A percentile compares a stretch with the other conserved stretches of the same genome.
phyloP scores from a whole-genome alignment of 2,888 invertebrate genomes.

The Amiota communis region DNA sequence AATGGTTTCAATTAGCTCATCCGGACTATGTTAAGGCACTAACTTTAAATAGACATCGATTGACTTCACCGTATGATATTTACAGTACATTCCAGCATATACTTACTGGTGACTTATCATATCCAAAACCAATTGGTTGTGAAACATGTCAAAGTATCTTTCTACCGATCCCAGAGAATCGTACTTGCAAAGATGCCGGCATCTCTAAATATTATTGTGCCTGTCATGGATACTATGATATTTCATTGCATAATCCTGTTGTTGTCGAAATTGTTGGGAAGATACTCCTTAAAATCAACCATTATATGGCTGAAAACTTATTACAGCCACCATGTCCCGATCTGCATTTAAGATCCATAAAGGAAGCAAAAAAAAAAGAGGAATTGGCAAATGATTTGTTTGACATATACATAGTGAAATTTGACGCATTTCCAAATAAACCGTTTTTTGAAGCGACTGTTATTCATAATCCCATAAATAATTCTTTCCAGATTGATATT shows the following conservation, averaged over 20 bases:
- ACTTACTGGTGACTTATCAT: slow-evolving; percentile 73
- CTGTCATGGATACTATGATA: slow-evolving; percentile 76
- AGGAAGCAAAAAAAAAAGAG: background rate
- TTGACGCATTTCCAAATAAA: background rate
- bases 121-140: slow-evolving; percentile 75
- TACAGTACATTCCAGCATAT: slow-evolving; percentile 80
- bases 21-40: slow-evolving; percentile 75
- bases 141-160: slow-evolving; percentile 79
- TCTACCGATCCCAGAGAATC: slow-evolving; percentile 74
- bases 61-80: slow-evolving; percentile 83
- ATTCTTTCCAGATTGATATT: slow-evolving; percentile 41
- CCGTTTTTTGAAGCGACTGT: slow-evolving; percentile 45
- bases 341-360: slow-evolving; percentile 21
- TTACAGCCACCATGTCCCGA: slow-evolving; percentile 41
- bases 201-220: slow-evolving; percentile 83
- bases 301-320: slow-evolving; percentile 38
- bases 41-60: slow-evolving; percentile 76
- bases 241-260: slow-evolving; percentile 20
- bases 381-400: background rate
- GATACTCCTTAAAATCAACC: slow-evolving; percentile 43
- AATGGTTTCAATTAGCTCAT: slow-evolving; percentile 76
- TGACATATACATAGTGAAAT: background rate
- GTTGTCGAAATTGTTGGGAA: background rate
- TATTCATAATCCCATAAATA: slow-evolving; percentile 33
- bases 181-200: slow-evolving; percentile 80